Evolutionary conservation across 2,113 vertebrate species (phyloP).

Genomic region (Ovis canadensis): DNA sequence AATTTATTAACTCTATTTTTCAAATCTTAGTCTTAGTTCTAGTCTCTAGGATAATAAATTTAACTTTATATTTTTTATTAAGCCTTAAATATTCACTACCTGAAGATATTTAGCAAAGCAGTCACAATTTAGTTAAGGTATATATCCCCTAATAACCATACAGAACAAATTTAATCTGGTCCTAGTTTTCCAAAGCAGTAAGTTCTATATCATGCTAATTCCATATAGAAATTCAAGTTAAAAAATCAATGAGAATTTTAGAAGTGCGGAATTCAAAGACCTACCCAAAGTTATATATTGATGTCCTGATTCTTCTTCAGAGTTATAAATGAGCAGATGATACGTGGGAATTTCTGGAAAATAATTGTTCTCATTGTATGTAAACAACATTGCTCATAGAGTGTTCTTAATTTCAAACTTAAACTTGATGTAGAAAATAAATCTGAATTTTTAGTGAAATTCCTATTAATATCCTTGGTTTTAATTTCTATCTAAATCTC

Average conservation of each 20-base stretch:
- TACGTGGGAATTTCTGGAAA: background rate
- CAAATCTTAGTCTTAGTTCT: conserved; percentile 4
- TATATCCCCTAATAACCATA: background rate
- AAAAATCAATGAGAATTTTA: background rate
- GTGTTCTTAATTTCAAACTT: background rate
- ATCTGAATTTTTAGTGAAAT: background rate
- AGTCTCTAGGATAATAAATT: conserved; percentile 27
- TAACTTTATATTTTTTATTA: conserved; percentile 35
- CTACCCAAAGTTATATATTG: background rate
- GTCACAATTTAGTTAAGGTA: background rate
- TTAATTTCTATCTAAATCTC: background rate
- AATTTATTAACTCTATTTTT: conserved; percentile 73
- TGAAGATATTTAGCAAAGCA: background rate
- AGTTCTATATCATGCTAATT: background rate
- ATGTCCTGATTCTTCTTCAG: background rate
- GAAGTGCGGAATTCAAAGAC: background rate
- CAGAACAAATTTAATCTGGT: background rate
- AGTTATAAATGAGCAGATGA: background rate
- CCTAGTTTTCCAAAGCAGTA: background rate
- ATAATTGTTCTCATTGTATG: background rate
- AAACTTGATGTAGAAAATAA: background rate
- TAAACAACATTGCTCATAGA: background rate
- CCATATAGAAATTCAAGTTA: background rate
- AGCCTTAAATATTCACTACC: background rate
- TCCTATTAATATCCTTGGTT: background rate